Evolutionary conservation across 1,140 invertebrate genomes (phyloP).

Genomic region (Penaeus chinensis): DNA sequence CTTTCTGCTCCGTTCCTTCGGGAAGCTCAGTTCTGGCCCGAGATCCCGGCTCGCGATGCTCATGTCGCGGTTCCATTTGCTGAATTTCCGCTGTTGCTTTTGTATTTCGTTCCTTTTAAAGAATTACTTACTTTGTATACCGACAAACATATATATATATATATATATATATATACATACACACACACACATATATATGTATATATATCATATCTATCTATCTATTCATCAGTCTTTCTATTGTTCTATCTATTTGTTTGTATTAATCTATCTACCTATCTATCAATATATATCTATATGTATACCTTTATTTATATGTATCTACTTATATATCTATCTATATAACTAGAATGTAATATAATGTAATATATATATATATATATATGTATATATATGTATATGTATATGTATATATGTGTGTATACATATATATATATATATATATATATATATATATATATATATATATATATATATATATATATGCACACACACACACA

Average conservation of each 20-base stretch:
- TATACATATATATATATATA: neutral
- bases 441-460: constrained; percentile 17
- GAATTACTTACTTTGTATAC: neutral
- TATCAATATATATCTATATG: neutral
- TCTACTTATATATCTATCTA: neutral
- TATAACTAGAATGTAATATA: neutral
- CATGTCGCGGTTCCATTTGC: neutral
- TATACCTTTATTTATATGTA: too few relatives aligned
- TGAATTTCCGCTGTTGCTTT: neutral
- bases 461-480: constrained; percentile 14
- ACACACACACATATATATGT: neutral
- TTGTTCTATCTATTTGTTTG: too few relatives aligned
- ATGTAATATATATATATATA: neutral
- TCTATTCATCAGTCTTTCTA: too few relatives aligned
- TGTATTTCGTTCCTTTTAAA: neutral
- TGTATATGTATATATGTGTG: neutral
- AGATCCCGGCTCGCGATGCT: neutral
- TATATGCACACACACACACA: neutral
- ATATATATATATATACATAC: constrained; percentile 1
- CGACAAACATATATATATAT: neutral
- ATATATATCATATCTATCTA: neutral
- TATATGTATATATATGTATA: constrained; percentile 4
- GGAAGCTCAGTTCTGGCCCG: neutral
- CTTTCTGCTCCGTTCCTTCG: too few relatives aligned
- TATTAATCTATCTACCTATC: too few relatives aligned